phyloP scores from a whole-genome alignment of 2,888 invertebrate genomes.

The Ornithoptera alexandrae region DNA sequence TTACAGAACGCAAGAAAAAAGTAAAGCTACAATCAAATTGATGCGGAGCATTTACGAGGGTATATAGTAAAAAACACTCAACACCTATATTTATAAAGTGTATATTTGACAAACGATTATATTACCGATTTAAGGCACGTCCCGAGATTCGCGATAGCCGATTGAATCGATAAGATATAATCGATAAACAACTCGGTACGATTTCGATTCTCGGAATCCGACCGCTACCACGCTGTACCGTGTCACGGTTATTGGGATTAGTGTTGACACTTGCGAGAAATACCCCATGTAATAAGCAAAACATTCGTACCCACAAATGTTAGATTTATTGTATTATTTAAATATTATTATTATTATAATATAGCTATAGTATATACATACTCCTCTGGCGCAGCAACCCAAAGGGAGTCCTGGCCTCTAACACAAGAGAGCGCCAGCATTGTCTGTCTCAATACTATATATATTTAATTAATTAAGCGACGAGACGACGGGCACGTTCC shows the following conservation, averaged over 20 bases:
- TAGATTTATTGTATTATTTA: no score
- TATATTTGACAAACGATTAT: neutral
- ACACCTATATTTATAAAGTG: neutral
- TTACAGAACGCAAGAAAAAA: no score
- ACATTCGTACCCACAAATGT: neutral
- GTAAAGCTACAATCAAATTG: no score
- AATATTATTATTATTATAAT: no score
- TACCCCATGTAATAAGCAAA: slow-evolving; percentile 21
- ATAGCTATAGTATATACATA: no score
- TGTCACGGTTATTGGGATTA: slow-evolving; percentile 15
- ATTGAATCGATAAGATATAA: slow-evolving; percentile 23
- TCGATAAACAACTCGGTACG: slow-evolving; percentile 23
- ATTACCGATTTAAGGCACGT: slow-evolving; percentile 5
- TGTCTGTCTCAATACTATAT: no score
- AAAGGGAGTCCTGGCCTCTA: no score
- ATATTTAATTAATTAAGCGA: no score
- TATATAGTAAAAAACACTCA: neutral
- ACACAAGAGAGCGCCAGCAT: no score
- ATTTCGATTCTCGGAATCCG: slow-evolving; percentile 21
- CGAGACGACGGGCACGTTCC: no score
- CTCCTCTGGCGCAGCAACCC: no score
- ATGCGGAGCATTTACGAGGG: no score
- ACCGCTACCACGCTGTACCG: slow-evolving; percentile 9
- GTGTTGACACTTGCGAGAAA: slow-evolving; percentile 42
- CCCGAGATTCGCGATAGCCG: slow-evolving; percentile 20